Evolutionary conservation across 2,113 vertebrate genomes (phyloP), one percentile per base, ranked within the genome.

Genomic region (Campylomormyrus tamandua): DNA sequence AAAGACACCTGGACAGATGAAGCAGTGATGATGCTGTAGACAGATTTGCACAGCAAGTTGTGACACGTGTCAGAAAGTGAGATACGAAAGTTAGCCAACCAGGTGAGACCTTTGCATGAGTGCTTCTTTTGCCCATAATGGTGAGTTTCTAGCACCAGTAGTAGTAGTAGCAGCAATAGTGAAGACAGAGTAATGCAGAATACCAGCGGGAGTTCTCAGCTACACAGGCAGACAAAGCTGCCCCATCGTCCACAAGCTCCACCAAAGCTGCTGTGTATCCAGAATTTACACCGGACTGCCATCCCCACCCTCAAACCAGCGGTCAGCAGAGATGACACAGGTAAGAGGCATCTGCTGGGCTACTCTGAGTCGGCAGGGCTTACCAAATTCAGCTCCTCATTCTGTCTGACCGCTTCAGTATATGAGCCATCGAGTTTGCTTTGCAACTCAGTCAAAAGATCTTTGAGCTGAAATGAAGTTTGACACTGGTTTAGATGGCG

Each of bases 401-500:
- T 99, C 97, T 99, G 98, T 95, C 98, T 99, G 96, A 98, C 96
- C 95, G 98, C 98, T 96, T 99, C 98, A 96, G 97, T 98, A 96
- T 98, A 98, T 94, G 98, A 99, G 96, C 97, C 98, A 96, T 99
- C 97, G 95, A 99, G 98, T 95, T 98, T 99, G 98, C 97, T 98
- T 97, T 98, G 98, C 97, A 99, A 98, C 95, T 99, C 98, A 96
- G 98, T 99, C 98, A 99, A 98, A 94, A 99, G 98, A 97, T 98
- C 98, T 99, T 98, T 99, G 95, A 99, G 98, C 98, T 99, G 98
- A 96, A 99, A 99, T 96, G 96, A 97, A 98, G 97, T 98, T 97
- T 92, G 96, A 98, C 94, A 99, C 91, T 86, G 89, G 92, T 88
- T 92, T 95, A 95, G 94, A 95, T 92, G 91, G n/a, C 21, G 83